Percentiles rank a stretch among this genome's conserved stretches.
These are phyloP conservation scores for Sinelater perroti DNA, from an alignment of 2,888 invertebrate genomes.

Conservation along the genomic window DNA sequence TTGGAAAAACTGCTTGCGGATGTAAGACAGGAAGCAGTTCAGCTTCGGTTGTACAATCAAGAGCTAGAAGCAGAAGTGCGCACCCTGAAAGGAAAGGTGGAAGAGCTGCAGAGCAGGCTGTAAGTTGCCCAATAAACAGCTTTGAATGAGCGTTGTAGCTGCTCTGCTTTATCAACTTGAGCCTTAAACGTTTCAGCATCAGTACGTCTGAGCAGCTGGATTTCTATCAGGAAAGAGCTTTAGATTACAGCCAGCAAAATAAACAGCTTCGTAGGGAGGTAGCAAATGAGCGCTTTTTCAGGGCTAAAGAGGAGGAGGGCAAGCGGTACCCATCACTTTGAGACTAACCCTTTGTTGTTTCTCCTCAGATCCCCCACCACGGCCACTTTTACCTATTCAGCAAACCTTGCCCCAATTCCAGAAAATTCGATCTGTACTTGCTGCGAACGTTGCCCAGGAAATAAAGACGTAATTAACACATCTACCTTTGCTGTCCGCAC, in stretches of 20 bases:
- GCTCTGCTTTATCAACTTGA: neutral
- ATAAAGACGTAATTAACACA: too few relatives aligned
- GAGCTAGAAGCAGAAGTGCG: slow-evolving; percentile 71
- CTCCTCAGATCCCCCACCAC: slow-evolving; percentile 22
- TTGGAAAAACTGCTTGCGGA: slow-evolving; percentile 66
- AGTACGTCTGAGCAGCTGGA: slow-evolving; percentile 61
- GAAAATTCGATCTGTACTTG: slow-evolving; percentile 11
- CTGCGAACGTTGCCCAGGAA: slow-evolving; percentile 20
- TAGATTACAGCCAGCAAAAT: slow-evolving; percentile 65
- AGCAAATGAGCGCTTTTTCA: slow-evolving; percentile 64
- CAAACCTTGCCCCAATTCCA: neutral
- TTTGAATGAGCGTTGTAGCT: neutral
- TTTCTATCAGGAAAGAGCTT: slow-evolving; percentile 64
- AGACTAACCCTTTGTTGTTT: too few relatives aligned
- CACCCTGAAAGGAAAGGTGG: slow-evolving; percentile 65
- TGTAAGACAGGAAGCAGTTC: slow-evolving; percentile 69
- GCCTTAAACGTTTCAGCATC: slow-evolving; percentile 47
- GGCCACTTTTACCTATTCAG: slow-evolving; percentile 27
- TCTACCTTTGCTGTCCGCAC: too few relatives aligned
- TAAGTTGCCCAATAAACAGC: slow-evolving; percentile 60
- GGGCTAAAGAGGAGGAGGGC: slow-evolving; percentile 59
- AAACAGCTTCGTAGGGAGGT: slow-evolving; percentile 64
- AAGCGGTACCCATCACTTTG: slow-evolving; percentile 57
- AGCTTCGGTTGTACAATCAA: slow-evolving; percentile 69
- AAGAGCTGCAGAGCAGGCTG: slow-evolving; percentile 64